These are phyloP conservation scores for Strix uralensis DNA, from an alignment of 2,113 vertebrate species.

Conservation along the genomic window DNA sequence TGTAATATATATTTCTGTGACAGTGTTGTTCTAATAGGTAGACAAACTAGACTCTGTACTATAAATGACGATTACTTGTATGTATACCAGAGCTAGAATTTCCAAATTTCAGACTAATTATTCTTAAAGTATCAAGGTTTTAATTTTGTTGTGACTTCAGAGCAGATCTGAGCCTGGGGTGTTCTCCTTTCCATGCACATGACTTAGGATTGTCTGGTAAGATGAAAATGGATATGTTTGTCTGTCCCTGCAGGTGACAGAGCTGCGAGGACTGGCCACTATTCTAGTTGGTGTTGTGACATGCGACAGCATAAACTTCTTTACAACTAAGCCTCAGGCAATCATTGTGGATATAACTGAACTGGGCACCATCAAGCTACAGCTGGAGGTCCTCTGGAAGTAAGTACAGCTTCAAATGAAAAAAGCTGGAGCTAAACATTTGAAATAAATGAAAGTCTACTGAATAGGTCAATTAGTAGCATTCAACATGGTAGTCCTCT, in stretches of 20 bases:
- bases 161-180: background rate
- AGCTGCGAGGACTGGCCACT: conserved; percentile 88
- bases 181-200: fast-evolving
- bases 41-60: too few species aligned
- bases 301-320: conserved; percentile 88
- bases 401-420: conserved; percentile 65
- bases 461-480: background rate
- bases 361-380: conserved; percentile 94
- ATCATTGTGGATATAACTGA: conserved; percentile 94
- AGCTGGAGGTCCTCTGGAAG: conserved; percentile 95
- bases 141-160: background rate
- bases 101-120: background rate
- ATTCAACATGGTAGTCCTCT: background rate
- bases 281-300: conserved; percentile 87
- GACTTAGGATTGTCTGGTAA: background rate
- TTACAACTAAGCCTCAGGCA: conserved; percentile 83
- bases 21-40: background rate
- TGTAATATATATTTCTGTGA: background rate
- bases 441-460: background rate
- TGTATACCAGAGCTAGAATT: background rate
- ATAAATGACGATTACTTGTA: background rate
- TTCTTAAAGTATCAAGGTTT: background rate
- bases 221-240: background rate
- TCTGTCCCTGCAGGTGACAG: conserved; percentile 80
- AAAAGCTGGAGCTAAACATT: background rate